Evolutionary conservation across 2,888 invertebrate species (phyloP), one percentile per base, ranked within the genome.

Genomic region (Eumacrocentrus americanus): DNA sequence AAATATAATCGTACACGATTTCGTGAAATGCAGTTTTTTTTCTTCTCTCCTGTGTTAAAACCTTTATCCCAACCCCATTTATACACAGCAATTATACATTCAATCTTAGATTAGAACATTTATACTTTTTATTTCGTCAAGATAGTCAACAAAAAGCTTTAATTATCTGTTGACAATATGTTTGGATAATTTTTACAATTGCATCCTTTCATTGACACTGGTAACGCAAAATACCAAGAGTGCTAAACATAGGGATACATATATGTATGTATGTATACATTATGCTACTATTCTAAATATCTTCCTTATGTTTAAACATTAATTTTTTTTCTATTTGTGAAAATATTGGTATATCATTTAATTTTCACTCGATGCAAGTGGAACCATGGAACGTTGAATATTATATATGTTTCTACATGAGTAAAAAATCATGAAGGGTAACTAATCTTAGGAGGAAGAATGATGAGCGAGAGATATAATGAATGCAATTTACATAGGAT

Each of bases 1-100:
- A 66, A 72, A 74, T 74, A 75, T 68, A 75, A 72, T 72, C 65
- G 69, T 71, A 72, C 65, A 62, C 60, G 58, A 65, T 67, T 70
- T 67, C 59, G 56, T 65, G 61, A 60, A 51, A 42, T 47, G 63
- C n/a, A 44, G 20, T 58, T 61, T 23, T 47, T 63, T 38, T 38
- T 29, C 5, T 29, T 9, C 29, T 29, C 29, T 9, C 29, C 14
- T 40, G 37, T 29, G 11, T 40, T 50, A 22, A 42, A 22, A 29
- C 12, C 20, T 42, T 40, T 7, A 16, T 22, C 7, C 16, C 2
- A 11, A 18, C 16, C n/a, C 34, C 29, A 18, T 51, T 35, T 51
- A 53, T 40, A 14, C 9, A 22, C n/a, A 34, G 16, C 23, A n/a
- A 25, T n/a, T 42, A 20, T 42, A 16, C 7, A 42, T 42, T 11